Evolutionary conservation across 2,113 vertebrate species (phyloP).

Genomic region (Lethenteron reissneri): DNA sequence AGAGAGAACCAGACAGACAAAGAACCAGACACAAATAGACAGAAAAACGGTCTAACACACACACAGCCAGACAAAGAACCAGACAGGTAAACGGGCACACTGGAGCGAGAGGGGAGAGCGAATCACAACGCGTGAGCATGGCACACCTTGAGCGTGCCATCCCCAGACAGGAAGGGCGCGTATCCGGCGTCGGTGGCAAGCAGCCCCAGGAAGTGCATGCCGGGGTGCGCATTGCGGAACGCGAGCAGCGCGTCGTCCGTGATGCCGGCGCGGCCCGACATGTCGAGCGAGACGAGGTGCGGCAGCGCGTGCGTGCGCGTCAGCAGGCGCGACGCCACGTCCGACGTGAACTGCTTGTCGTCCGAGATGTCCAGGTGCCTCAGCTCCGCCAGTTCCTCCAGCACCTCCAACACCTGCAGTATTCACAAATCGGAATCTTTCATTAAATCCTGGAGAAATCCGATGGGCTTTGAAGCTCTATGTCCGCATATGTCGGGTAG

Average conservation of each 20-base stretch:
- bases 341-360: slow-evolving; percentile 95
- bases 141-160: slow-evolving; percentile 69
- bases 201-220: slow-evolving; percentile 83
- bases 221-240: slow-evolving; percentile 63
- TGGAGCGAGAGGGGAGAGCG: no score
- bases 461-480: no score
- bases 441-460: no score
- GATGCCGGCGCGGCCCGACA: slow-evolving; percentile 84
- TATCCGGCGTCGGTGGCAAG: slow-evolving; percentile 87
- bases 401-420: slow-evolving; percentile 39
- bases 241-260: slow-evolving; percentile 63
- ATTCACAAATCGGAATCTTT: no score
- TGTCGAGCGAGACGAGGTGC: slow-evolving; percentile 60
- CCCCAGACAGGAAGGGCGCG: slow-evolving; percentile 70
- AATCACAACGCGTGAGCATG: slow-evolving; percentile 8
- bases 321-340: slow-evolving; percentile 73
- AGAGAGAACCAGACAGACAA: no score
- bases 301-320: slow-evolving; percentile 63
- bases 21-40: no score
- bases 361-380: slow-evolving; percentile 92
- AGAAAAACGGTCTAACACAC: no score
- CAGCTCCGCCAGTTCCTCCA: slow-evolving; percentile 54
- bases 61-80: no score
- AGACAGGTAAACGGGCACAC: no score
- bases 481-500: no score